Evolutionary conservation across 2,113 vertebrate species (phyloP).

Genomic region (Megaceryle torquata): DNA sequence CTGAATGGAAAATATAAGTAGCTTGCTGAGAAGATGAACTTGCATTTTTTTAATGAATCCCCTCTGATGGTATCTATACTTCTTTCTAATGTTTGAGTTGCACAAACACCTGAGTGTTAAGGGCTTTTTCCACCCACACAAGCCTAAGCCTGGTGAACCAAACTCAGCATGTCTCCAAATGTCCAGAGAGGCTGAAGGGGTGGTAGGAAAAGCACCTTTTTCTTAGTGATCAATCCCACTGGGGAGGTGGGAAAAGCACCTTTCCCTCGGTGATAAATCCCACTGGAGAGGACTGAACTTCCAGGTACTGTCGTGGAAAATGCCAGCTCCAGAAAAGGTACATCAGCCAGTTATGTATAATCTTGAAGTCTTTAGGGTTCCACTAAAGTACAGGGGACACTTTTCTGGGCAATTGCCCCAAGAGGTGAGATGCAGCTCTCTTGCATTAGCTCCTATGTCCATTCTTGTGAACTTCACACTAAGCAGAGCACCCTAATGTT

Average conservation of each 20-base stretch:
- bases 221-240: background rate
- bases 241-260: background rate
- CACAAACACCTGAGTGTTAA: background rate
- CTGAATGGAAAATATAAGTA: background rate
- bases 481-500: background rate
- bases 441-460: background rate
- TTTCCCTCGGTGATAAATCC: too few species aligned
- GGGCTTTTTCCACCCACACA: background rate
- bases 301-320: background rate
- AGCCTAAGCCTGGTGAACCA: background rate
- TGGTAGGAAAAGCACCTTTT: background rate
- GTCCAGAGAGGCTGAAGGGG: background rate
- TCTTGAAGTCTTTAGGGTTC: background rate
- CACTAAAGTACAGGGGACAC: background rate
- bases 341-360: background rate
- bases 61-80: background rate
- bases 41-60: background rate
- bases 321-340: background rate
- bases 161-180: background rate
- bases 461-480: background rate
- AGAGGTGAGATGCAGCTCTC: background rate
- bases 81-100: background rate
- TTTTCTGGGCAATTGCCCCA: fast-evolving
- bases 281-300: background rate
- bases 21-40: background rate